Percentiles rank a stretch among this genome's conserved stretches.
Conservation (phyloP, 2,888 invertebrate genomes). For the Metallyticus violacea region DNA sequence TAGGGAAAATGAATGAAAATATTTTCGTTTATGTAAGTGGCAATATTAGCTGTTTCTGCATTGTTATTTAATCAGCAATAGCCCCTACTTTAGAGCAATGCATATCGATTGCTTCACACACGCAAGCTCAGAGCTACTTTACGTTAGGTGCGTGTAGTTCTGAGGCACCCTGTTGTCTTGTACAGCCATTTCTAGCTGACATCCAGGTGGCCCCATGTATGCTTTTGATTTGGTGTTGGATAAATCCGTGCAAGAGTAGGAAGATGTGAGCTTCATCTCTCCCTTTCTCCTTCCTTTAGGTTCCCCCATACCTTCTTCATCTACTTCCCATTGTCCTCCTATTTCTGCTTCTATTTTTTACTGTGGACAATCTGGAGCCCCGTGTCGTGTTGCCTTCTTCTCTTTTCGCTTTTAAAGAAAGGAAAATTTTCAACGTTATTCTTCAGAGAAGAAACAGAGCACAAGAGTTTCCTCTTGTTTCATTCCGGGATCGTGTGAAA, state of each 20-base stretch:
- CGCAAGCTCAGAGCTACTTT: too few species aligned
- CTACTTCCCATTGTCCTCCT: not conserved
- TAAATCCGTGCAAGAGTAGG: conserved; percentile 5
- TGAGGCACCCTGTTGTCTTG: not conserved
- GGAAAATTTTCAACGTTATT: conserved; percentile 6
- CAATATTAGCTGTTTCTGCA: too few species aligned
- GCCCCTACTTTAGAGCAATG: too few species aligned
- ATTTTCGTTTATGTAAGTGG: too few species aligned
- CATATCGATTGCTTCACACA: too few species aligned
- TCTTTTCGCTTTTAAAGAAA: not conserved
- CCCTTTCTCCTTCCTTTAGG: not conserved
- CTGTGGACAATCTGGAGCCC: not conserved
- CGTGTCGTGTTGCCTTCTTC: not conserved
- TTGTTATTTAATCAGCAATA: too few species aligned
- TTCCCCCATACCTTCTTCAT: not conserved
- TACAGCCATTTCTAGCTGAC: not conserved
- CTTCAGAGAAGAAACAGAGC: not conserved
- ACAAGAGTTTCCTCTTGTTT: not conserved
- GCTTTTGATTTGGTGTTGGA: conserved; percentile 17
- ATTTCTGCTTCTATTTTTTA: not conserved
- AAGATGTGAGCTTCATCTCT: not conserved
- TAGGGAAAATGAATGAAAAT: too few species aligned
- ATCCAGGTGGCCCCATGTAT: conserved; percentile 8
- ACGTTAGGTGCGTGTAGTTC: not conserved
- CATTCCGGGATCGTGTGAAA: not conserved